Evolutionary conservation across 2,113 vertebrate species (phyloP), one percentile per base, ranked within the genome.

Genomic region (Anguilla rostrata): DNA sequence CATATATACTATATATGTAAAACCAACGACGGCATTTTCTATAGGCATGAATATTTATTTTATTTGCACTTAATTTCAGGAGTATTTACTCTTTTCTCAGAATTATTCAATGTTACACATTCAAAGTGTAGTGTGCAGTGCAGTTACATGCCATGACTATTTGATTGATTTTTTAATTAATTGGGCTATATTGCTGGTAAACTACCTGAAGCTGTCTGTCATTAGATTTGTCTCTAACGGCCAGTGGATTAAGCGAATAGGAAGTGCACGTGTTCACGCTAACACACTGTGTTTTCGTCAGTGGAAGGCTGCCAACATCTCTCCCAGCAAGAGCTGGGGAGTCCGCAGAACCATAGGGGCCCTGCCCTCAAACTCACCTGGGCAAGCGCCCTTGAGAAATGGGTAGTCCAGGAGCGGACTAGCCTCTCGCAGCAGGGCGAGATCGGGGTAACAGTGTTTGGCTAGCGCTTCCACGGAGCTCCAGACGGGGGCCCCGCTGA

Each of bases 371-470:
- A 34, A 94, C 95, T 96, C 93, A 95, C 94, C 94, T 95, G 92
- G 92, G 88, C 94, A 95, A 86, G 93, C 91, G 88, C 92, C 94
- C 91, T 94, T 95, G 87, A 92, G 91, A 88, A 96, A 94, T 79
- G 93, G 91, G 90, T 94, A 95, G 92, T 94, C 94, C 89, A 93
- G 92, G 63, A 95, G 94, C 46, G 94, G 93, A 89, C 93, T 93
- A 90, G 90, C 88, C 85, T 95, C 94, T 91, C 94, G 92, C 93
- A 95, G 94, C 91, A 94, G 93, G 88, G 94, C 92, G 18, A 95
- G 93, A 89, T 95, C 94, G 14, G 94, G 93, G 92, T 95, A 95
- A 94, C 95, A 95, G 91, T 94, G 94, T 93, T 95, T 95, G 87
- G 95, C 93, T 94, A 95, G 93, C 79, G 94, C 94, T 91, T 95